Conservation (phyloP, 2,797 vertebrate species). For the Cossypha heuglini region DNA sequence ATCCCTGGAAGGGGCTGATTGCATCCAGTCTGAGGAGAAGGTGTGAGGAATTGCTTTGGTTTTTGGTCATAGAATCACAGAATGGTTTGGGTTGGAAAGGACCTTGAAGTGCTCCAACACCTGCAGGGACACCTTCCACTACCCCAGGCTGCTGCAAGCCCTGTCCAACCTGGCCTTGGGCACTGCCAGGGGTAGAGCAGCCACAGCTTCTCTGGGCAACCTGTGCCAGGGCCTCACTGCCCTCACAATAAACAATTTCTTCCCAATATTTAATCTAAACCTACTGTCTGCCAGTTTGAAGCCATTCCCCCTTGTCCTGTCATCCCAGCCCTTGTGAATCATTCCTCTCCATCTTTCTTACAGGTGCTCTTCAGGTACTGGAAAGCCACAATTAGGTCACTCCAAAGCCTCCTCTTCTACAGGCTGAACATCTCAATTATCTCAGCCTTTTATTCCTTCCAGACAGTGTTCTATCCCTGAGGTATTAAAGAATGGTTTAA, state of each 20-base stretch:
- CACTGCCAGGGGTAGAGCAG: background rate
- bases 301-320: background rate
- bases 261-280: background rate
- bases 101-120: rapidly evolving
- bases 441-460: background rate
- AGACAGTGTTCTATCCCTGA: background rate
- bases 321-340: background rate
- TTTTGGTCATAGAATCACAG: background rate
- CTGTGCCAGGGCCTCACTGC: background rate
- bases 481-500: background rate
- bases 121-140: background rate
- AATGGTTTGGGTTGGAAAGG: background rate
- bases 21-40: background rate
- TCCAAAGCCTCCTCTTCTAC: background rate
- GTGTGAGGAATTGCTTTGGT: background rate
- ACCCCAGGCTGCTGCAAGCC: rapidly evolving
- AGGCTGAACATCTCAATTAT: background rate
- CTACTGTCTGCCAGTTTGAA: background rate
- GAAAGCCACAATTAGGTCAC: background rate
- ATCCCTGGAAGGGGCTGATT: background rate
- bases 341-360: background rate
- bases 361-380: background rate
- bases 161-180: rapidly evolving
- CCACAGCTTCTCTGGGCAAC: background rate
- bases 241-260: background rate